phyloP scores from a whole-genome alignment of 2,113 vertebrate genomes.

The Aspiorhynchus laticeps region DNA sequence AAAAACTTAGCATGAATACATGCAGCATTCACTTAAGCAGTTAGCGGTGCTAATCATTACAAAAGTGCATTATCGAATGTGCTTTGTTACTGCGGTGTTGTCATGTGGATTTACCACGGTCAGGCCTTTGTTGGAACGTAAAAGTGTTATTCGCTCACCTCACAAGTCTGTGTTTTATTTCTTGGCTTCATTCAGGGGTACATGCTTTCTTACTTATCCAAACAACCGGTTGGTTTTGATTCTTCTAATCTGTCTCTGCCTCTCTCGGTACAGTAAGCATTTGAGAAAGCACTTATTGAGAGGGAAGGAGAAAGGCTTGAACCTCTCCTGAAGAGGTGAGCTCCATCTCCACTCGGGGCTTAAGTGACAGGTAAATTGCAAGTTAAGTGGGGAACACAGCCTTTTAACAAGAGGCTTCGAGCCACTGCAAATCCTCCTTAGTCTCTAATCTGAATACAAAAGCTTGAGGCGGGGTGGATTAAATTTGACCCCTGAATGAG shows the following conservation, averaged over 20 bases:
- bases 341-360: constrained; percentile 72
- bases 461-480: constrained; percentile 82
- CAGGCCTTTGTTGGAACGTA: neutral
- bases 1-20: too few relatives aligned
- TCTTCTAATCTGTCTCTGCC: constrained; percentile 57
- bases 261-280: constrained; percentile 64
- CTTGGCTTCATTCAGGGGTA: neutral
- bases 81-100: neutral
- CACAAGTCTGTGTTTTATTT: constrained; percentile 3
- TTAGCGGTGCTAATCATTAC: neutral
- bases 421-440: constrained; percentile 90
- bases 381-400: constrained; percentile 91
- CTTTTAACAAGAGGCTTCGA: constrained; percentile 85
- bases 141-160: neutral
- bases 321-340: constrained; percentile 71
- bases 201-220: constrained; percentile 31
- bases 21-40: neutral
- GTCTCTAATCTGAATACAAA: constrained; percentile 97
- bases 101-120: neutral
- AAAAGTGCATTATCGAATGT: neutral
- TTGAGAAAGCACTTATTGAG: constrained; percentile 51
- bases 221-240: constrained; percentile 27
- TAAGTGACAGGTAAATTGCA: constrained; percentile 95
- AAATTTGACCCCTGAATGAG: constrained; percentile 87
- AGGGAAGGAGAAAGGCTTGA: constrained; percentile 29